Base-by-base conservation (phyloP, 2,797 vertebrate genomes). In the Alca torda region DNA sequence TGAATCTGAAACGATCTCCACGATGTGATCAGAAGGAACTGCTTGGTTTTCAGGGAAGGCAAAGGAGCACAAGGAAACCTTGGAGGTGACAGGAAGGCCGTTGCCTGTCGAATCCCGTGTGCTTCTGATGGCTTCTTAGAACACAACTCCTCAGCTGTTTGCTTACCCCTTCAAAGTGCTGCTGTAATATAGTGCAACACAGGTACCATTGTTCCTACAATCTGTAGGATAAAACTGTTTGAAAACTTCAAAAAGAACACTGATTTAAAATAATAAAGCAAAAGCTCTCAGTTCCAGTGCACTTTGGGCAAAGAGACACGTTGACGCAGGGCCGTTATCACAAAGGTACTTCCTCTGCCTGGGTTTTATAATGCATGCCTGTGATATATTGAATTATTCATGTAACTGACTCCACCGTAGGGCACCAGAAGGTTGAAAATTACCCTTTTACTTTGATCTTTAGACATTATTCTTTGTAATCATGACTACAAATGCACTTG, bases 191-290 rank as follows among this genome's bases (percentile, higher is more conserved):
- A 78, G n/a, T 41, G 64, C 78, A 94, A 96, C 95, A 97, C 84
- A 94, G 96, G 86, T 96, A 89, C 72, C 78, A 96, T 96, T 96
- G 94, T 96, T 96, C 84, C 78, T 83, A 72, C 89, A 90, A 96
- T 94, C 96, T 91, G 33, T n/a, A 59, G 92, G 93, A 89, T 92
- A 96, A 90, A 96, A 85, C 81, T 85, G 73, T 89, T 95, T 90
- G 94, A 89, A 94, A 90, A 95, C 95, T 96, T 97, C 94, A 95
- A 95, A 96, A 93, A 95, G 95, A 80, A 45, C 74, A 85, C n/a
- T 70, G 75, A 78, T 81, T 92, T 87, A 15, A 43, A 84, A 90
- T 87, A 85, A 68, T 68, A 83, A 87, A 87, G 59, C 24, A 51
- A 94, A 95, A 95, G 50, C 50, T 90, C 81, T 89, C 88, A 83